Conservation (phyloP, 1,140 invertebrate species). For the Nymphalis io region DNA sequence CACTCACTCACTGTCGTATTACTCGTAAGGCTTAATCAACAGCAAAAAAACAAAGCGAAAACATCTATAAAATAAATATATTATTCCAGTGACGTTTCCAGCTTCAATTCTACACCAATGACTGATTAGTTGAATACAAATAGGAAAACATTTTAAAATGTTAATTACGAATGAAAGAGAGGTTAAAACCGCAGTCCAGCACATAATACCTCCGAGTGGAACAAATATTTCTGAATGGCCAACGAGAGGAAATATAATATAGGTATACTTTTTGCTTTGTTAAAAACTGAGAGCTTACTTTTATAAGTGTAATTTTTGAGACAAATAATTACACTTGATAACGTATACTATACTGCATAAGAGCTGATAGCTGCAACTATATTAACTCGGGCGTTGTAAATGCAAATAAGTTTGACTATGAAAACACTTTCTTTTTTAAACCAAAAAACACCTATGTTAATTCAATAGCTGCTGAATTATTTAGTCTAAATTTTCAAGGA, state of each 20-base stretch:
- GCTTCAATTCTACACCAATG: not conserved
- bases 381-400: too few species aligned
- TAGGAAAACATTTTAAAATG: constrained; percentile 4
- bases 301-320: not conserved
- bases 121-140: not conserved
- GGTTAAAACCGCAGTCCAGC: constrained; percentile 6
- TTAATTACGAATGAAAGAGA: constrained; percentile 17
- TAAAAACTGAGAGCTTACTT: not conserved
- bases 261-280: constrained; percentile 18
- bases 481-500: too few species aligned
- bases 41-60: not conserved
- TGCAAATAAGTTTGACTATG: too few species aligned
- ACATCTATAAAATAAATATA: not conserved
- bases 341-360: not conserved
- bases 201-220: constrained; percentile 12
- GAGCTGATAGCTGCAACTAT: too few species aligned
- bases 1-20: too few species aligned
- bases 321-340: not conserved
- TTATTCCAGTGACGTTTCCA: not conserved
- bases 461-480: too few species aligned
- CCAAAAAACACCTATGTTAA: too few species aligned
- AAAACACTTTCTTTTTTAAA: too few species aligned
- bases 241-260: constrained; percentile 3
- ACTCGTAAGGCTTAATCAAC: not conserved
- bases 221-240: constrained; percentile 21